These are phyloP conservation scores for Megamerina dolium DNA, from an alignment of 2,888 invertebrate genomes.

Conservation along the genomic window DNA sequence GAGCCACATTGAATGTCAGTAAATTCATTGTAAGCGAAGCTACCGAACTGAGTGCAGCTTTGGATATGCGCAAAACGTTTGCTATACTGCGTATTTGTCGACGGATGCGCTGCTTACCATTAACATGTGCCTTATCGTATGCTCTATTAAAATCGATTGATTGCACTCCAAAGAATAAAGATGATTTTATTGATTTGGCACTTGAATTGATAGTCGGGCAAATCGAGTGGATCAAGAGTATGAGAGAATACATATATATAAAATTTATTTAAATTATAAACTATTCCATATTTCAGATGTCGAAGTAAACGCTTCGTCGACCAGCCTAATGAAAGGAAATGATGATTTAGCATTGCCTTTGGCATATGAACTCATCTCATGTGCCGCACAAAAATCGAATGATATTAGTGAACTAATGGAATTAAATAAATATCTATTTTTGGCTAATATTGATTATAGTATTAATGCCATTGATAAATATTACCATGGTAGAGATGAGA, in stretches of 20 bases:
- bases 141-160: constrained; percentile 33
- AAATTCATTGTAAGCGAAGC: constrained; percentile 34
- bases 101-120: constrained; percentile 33
- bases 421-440: constrained; percentile 38
- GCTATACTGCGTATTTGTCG: constrained; percentile 36
- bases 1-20: constrained; percentile 30
- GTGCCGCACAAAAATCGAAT: constrained; percentile 30
- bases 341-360: constrained; percentile 41
- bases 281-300: too few relatives aligned
- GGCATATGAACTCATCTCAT: constrained; percentile 35
- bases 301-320: too few relatives aligned
- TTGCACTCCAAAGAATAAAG: constrained; percentile 30
- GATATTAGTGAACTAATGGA: constrained; percentile 40
- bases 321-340: constrained; percentile 22
- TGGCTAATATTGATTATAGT: constrained; percentile 35
- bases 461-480: constrained; percentile 29
- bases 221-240: constrained; percentile 31
- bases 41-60: constrained; percentile 31
- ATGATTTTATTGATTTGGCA: constrained; percentile 37
- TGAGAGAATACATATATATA: constrained; percentile 12
- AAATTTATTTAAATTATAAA: not conserved
- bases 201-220: constrained; percentile 41
- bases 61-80: constrained; percentile 33
- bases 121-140: constrained; percentile 41
- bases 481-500: constrained; percentile 27